phyloP scores from a whole-genome alignment of 1,140 invertebrate species.

The Elysia chlorotica region DNA sequence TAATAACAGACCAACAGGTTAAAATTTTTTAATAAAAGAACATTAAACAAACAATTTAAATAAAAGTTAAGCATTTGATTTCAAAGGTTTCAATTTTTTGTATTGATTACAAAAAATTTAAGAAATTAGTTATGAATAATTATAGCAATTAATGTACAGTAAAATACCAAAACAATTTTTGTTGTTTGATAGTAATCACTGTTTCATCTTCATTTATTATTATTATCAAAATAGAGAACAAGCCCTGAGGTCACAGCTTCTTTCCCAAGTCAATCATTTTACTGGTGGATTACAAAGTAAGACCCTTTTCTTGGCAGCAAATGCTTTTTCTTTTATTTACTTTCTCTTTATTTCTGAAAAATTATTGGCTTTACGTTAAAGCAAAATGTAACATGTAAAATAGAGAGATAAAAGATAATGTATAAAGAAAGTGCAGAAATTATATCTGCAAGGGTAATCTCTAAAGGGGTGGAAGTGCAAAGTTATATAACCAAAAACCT shows the following conservation, averaged over 20 bases:
- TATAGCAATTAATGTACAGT: not conserved
- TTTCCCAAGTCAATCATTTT: slow-evolving; percentile 84
- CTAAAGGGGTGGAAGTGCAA: no score
- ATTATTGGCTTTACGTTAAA: not conserved
- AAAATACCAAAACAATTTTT: not conserved
- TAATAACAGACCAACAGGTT: no score
- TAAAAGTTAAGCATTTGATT: no score
- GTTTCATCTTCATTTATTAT: not conserved
- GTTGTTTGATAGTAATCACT: no score
- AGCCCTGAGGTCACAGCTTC: slow-evolving; percentile 86
- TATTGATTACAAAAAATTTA: no score
- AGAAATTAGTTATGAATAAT: not conserved
- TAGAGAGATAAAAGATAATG: not conserved
- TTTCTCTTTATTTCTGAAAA: not conserved
- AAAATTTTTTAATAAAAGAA: no score
- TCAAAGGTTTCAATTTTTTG: no score
- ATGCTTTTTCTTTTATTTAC: not conserved
- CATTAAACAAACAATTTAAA: no score
- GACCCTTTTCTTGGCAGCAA: no score
- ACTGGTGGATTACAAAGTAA: slow-evolving; percentile 85
- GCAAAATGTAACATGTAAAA: not conserved
- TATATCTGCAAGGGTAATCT: no score
- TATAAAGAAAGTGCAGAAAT: no score
- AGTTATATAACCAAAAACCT: no score
- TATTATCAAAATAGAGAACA: slow-evolving; percentile 69